phyloP scores from a whole-genome alignment of 2,888 invertebrate genomes.

The Stenotaenia linearis region DNA sequence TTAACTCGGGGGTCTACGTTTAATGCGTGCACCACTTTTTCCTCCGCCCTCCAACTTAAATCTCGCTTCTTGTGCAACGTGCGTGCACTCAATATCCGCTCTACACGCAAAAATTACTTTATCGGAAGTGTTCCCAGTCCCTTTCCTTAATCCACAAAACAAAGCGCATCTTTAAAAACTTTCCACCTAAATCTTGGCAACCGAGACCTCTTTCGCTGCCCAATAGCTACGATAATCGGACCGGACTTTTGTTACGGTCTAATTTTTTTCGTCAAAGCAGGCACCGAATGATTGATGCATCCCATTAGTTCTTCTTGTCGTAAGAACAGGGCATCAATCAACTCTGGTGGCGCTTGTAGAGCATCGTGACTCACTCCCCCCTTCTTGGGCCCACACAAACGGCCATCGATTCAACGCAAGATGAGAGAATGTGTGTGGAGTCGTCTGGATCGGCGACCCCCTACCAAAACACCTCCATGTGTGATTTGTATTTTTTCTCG shows the following conservation, averaged over 20 bases:
- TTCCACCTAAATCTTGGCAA: not conserved
- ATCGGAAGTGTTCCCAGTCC: not conserved
- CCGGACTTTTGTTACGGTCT: not conserved
- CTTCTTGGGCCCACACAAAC: not conserved
- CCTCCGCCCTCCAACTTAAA: not conserved
- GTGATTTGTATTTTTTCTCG: not conserved
- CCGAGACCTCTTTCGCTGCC: not conserved
- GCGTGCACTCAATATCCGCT: not conserved
- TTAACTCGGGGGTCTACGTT: not conserved
- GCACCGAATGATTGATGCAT: conserved; percentile 19
- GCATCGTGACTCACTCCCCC: not conserved
- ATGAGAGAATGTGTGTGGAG: not conserved
- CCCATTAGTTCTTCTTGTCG: conserved; percentile 21
- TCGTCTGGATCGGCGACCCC: not conserved
- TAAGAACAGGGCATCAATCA: conserved; percentile 21
- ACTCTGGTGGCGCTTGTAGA: not conserved
- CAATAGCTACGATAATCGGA: not conserved
- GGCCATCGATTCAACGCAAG: not conserved
- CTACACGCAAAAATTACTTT: not conserved
- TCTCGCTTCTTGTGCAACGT: not conserved
- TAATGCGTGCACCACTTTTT: not conserved
- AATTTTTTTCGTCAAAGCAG: not conserved
- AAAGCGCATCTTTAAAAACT: not conserved
- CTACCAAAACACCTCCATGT: not conserved
- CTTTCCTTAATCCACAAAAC: not conserved